Conservation (phyloP, 1,140 invertebrate species). For the Globodera rostochiensis region DNA sequence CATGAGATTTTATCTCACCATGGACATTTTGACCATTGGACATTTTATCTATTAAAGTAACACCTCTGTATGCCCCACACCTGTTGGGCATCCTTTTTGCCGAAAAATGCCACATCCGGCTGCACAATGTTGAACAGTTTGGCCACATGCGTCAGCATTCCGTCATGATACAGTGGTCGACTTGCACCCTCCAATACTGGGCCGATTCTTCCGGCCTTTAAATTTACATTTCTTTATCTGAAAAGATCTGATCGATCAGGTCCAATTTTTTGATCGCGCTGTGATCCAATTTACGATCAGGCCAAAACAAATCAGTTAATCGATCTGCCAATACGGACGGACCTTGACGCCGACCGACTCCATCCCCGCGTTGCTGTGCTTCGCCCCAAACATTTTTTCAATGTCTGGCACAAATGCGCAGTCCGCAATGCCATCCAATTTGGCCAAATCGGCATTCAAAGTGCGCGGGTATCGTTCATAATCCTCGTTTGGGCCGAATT, state of each 20-base stretch:
- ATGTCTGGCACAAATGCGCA: constrained; percentile 39
- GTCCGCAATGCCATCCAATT: constrained; percentile 31
- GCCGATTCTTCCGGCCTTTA: constrained; percentile 7
- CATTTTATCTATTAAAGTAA: not conserved
- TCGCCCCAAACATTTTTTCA: constrained; percentile 17
- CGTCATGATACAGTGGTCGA: constrained; percentile 35
- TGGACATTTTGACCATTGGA: not conserved
- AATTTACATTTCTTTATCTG: not conserved
- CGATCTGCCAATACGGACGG: not conserved
- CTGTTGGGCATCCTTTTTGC: constrained; percentile 44
- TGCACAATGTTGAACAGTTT: constrained; percentile 49
- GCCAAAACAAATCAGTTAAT: not conserved
- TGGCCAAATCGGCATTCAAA: constrained; percentile 29
- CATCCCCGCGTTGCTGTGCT: not conserved
- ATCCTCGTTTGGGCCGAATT: constrained; percentile 36
- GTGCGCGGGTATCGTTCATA: constrained; percentile 37
- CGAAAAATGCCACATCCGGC: constrained; percentile 39
- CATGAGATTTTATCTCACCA: not conserved
- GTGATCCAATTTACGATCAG: not conserved
- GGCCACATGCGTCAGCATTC: constrained; percentile 33
- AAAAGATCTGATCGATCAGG: too few relatives aligned
- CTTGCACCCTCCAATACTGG: constrained; percentile 31
- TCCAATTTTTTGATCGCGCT: not conserved
- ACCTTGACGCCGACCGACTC: not conserved
- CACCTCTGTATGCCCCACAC: not conserved